phyloP scores from a whole-genome alignment of 2,797 vertebrate genomes.

The Sebastes vulpes region DNA sequence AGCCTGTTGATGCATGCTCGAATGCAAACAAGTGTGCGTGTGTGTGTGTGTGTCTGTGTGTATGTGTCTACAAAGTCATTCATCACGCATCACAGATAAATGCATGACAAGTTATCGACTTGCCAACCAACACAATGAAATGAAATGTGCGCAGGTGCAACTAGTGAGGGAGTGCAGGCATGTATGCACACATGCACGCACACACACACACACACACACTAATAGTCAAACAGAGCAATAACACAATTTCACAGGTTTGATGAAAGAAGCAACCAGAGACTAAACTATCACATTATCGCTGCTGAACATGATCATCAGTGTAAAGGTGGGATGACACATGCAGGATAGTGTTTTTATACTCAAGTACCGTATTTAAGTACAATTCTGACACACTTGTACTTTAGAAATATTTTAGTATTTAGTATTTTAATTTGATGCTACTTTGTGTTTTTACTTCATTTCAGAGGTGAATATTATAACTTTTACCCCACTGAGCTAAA shows the following conservation, averaged over 20 bases:
- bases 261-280: not conserved
- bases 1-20: conserved; percentile 28
- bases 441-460: not conserved
- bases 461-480: not conserved
- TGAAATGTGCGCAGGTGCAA: not conserved
- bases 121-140: not conserved
- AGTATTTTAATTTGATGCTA: not conserved
- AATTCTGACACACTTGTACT: not conserved
- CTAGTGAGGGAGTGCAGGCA: not conserved
- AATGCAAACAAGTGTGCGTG: conserved; percentile 11
- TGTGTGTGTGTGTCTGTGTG: not conserved
- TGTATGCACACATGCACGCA: not conserved
- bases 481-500: not conserved
- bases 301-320: not conserved
- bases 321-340: not conserved
- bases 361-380: not conserved
- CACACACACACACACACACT: not conserved
- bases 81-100: not conserved
- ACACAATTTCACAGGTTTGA: not conserved
- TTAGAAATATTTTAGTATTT: not conserved
- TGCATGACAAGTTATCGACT: not conserved
- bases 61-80: not conserved
- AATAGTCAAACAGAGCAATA: not conserved
- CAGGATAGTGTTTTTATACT: not conserved
- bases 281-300: not conserved